phyloP scores from a whole-genome alignment of 1,140 invertebrate genomes.

The Colletes latitarsis region DNA sequence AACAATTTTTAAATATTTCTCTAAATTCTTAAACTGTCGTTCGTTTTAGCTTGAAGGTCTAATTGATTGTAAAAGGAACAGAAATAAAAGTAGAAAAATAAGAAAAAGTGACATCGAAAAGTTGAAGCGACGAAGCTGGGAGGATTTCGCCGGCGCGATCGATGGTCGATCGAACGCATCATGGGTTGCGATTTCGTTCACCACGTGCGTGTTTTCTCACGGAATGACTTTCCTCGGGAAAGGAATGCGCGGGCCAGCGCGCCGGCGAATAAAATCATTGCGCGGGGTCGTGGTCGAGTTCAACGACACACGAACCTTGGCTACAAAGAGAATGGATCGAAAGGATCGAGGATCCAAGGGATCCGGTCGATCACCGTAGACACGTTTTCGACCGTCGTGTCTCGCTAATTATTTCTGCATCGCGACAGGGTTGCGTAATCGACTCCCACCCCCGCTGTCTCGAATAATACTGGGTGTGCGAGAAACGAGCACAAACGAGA shows the following conservation, averaged over 20 bases:
- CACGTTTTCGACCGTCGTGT: slow-evolving; percentile 4
- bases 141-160: background rate
- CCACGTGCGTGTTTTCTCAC: slow-evolving; percentile 18
- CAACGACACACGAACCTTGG: slow-evolving; percentile 46
- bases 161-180: background rate
- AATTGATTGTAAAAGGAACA: too few relatives aligned
- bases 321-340: slow-evolving; percentile 45
- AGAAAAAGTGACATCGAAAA: too few relatives aligned
- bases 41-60: too few relatives aligned
- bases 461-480: too few relatives aligned
- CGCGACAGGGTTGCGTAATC: too few relatives aligned
- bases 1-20: too few relatives aligned
- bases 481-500: too few relatives aligned
- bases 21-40: too few relatives aligned
- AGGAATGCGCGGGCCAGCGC: slow-evolving; percentile 34
- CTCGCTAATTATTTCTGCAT: background rate
- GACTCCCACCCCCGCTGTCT: too few relatives aligned
- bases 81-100: background rate
- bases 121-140: too few relatives aligned
- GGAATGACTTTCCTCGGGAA: slow-evolving; percentile 46
- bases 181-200: background rate
- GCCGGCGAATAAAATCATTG: slow-evolving; percentile 44
- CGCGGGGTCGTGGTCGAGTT: slow-evolving; percentile 53
- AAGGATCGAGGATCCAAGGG: slow-evolving; percentile 29
- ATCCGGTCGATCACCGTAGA: background rate